These are phyloP conservation scores for Gallinago undulata DNA, from an alignment of 2,113 vertebrate species.

Conservation along the genomic window DNA sequence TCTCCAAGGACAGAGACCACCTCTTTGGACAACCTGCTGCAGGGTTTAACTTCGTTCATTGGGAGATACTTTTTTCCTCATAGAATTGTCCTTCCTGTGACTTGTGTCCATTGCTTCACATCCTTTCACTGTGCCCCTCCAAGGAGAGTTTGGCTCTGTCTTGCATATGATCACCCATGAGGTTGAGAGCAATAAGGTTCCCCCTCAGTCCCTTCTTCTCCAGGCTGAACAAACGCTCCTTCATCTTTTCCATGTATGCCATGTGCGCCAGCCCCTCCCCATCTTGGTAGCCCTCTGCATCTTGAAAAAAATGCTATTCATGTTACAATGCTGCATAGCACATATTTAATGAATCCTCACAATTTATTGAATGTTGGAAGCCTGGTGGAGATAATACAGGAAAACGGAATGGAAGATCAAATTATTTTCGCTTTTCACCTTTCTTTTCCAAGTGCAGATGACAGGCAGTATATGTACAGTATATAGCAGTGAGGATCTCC, in stretches of 20 bases:
- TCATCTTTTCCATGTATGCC: not conserved
- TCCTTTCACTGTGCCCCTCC: not conserved
- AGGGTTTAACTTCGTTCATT: not conserved
- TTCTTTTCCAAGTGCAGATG: not conserved
- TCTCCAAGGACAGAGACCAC: not conserved
- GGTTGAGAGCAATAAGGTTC: not conserved
- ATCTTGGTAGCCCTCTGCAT: not conserved
- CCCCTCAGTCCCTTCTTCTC: not conserved
- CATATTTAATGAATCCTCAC: not conserved
- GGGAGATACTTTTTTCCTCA: not conserved
- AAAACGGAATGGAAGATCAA: not conserved
- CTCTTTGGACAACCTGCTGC: not conserved
- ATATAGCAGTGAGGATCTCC: not conserved
- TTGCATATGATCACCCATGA: not conserved
- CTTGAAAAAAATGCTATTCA: not conserved
- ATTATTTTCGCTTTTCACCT: not conserved
- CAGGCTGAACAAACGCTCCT: not conserved
- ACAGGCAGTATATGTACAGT: not conserved
- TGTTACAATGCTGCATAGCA: slow-evolving; percentile 1
- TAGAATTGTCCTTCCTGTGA: not conserved
- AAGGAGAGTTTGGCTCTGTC: not conserved
- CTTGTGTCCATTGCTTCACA: not conserved
- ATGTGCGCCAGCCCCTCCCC: not conserved
- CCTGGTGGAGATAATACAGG: not conserved
- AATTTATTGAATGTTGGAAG: not conserved